Base-by-base conservation (phyloP, 2,797 vertebrate genomes). In the Podargus strigoides region DNA sequence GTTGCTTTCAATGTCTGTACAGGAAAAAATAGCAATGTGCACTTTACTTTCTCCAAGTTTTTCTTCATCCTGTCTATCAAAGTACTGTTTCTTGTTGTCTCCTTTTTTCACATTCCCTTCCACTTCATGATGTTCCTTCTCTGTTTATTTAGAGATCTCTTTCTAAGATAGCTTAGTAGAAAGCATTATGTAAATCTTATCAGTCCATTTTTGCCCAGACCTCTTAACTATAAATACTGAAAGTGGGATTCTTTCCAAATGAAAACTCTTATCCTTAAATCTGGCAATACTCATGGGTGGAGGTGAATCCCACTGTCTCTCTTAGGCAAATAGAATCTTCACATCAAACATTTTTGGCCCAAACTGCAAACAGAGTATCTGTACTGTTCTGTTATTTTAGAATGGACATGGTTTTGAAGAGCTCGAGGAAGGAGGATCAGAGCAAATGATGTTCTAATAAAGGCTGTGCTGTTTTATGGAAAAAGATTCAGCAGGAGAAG, bases 131-230 rank as follows among this genome's bases (percentile, higher is more conserved):
- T 78, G 85, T 95, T 95, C 58, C 53, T 90, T 73, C 64, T 86
- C 88, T 88, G 83, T 94, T 95, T 90, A 82, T 91, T 89, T 85
- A 80, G 76, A 96, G 91, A 94, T 95, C 76, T 94, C 93, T 95
- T 95, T 95, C 93, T 95, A 88, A 91, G 90, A 81, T 95, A 85
- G 78, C 42, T 90, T 84, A 86, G 53, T 22, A 84, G 62, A 93
- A 93, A 94, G 83, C 63, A 37, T 94, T 86, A 94, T 84, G 27
- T 66, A 93, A 93, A 84, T 84, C 77, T 86, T 88, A 75, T 1
- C 69, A 94, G 87, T 60, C 58, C 36, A 6, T 90, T 96, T 96
- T 96, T 96, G 96, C 96, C 96, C 94, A 96, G 83, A 96, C 93
- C 91, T 96, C 96, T 92, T 88, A 83, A 80, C 53, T 90, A 37